Percentiles rank a stretch among this genome's conserved stretches.
These are phyloP conservation scores for Poliocrania exsul DNA, from an alignment of 2,797 vertebrate genomes.

Conservation along the genomic window DNA sequence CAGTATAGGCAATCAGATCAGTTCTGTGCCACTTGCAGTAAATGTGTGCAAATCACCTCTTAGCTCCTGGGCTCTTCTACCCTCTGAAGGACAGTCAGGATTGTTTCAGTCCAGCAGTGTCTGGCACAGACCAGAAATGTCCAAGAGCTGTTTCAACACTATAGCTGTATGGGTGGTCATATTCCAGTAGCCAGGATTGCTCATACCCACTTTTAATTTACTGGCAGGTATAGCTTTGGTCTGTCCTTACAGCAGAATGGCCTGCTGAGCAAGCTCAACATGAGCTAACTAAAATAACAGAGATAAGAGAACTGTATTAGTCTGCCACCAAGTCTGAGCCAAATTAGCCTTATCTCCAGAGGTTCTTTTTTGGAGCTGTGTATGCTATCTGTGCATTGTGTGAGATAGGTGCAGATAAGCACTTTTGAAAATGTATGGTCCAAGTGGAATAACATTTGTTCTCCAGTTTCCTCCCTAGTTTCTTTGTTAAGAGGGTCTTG, in stretches of 20 bases:
- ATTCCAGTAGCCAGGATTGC: not conserved
- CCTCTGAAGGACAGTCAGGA: not conserved
- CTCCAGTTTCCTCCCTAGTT: not conserved
- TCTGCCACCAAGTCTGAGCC: constrained; percentile 26
- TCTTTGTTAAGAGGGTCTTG: not conserved
- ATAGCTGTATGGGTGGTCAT: not conserved
- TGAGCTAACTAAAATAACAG: constrained; percentile 41
- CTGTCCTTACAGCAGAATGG: not conserved
- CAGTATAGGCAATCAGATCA: not conserved
- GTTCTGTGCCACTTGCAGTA: not conserved
- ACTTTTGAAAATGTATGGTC: not conserved
- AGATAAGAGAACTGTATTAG: constrained; percentile 13
- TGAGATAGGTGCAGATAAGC: not conserved
- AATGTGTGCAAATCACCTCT: not conserved
- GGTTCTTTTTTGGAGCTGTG: not conserved
- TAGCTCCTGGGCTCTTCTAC: not conserved
- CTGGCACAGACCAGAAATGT: not conserved
- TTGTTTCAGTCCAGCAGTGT: not conserved
- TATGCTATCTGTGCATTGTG: not conserved
- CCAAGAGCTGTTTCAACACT: not conserved
- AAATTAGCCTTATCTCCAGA: not conserved
- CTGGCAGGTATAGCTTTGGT: not conserved
- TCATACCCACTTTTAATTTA: not conserved
- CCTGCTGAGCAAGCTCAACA: constrained; percentile 12
- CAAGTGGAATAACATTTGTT: not conserved